Percentiles rank a stretch among this genome's conserved stretches.
Evolutionary conservation across 2,797 vertebrate species (phyloP).

Genomic region (Parotocinclus haroldoi): DNA sequence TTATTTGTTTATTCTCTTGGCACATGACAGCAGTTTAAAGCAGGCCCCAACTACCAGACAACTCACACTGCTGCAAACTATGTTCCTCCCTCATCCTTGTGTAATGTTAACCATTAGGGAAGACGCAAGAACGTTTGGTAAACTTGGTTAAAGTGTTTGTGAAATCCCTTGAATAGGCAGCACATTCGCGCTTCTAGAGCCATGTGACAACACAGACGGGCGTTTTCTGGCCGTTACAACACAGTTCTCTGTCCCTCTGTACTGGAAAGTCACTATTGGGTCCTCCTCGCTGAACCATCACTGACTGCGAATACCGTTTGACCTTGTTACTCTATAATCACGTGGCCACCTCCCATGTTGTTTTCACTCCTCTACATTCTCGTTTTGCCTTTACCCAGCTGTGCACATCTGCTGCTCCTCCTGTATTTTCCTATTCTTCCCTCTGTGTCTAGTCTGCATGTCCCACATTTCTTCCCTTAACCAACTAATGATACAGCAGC

Average conservation of each 20-base stretch:
- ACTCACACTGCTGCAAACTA: slow-evolving; percentile 62
- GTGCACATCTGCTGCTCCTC: slow-evolving; percentile 48
- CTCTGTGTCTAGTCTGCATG: slow-evolving; percentile 48
- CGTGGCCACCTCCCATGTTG: not conserved
- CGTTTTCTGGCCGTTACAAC: slow-evolving; percentile 42
- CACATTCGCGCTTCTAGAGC: slow-evolving; percentile 31
- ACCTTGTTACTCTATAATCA: not conserved
- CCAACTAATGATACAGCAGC: not conserved
- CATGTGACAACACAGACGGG: slow-evolving; percentile 37
- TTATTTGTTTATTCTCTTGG: slow-evolving; percentile 45
- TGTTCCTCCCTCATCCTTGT: slow-evolving; percentile 62
- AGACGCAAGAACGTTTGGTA: slow-evolving; percentile 51
- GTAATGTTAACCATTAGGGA: slow-evolving; percentile 45
- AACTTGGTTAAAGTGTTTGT: slow-evolving; percentile 29
- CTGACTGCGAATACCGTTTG: not conserved
- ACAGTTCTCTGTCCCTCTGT: slow-evolving; percentile 29
- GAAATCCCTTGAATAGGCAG: slow-evolving; percentile 28
- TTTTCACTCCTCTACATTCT: slow-evolving; percentile 32
- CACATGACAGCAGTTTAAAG: slow-evolving; percentile 57
- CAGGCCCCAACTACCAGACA: slow-evolving; percentile 55
- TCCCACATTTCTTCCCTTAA: slow-evolving; percentile 2
- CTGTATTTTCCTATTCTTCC: slow-evolving; percentile 24
- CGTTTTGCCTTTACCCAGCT: slow-evolving; percentile 6
- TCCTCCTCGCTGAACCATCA: not conserved
- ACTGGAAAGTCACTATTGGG: not conserved